phyloP scores from a whole-genome alignment of 1,140 invertebrate genomes.

The Drosophila ficusphila region DNA sequence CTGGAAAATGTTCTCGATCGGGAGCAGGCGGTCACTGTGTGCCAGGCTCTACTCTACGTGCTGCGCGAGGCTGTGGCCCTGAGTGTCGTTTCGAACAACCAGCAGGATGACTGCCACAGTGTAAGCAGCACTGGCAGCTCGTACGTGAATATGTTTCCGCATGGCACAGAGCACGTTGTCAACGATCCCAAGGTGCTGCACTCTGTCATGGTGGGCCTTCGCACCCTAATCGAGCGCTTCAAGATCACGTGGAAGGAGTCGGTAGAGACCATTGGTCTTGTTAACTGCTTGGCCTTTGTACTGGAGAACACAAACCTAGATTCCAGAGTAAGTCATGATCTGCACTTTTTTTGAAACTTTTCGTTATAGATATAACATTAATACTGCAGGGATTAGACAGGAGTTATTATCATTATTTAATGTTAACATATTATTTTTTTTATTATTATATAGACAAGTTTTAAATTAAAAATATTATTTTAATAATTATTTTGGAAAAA shows the following conservation, averaged over 20 bases:
- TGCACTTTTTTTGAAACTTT: background rate
- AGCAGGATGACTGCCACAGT: slow-evolving; percentile 69
- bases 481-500: too few relatives aligned
- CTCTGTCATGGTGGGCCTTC: slow-evolving; percentile 87
- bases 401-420: too few relatives aligned
- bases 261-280: slow-evolving; percentile 77
- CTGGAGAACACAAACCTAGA: slow-evolving; percentile 83
- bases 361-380: too few relatives aligned
- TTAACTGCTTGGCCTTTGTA: slow-evolving; percentile 82
- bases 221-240: slow-evolving; percentile 88
- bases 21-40: slow-evolving; percentile 88
- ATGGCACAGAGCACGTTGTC: slow-evolving; percentile 55
- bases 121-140: slow-evolving; percentile 80
- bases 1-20: slow-evolving; percentile 86
- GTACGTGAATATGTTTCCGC: slow-evolving; percentile 57
- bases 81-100: slow-evolving; percentile 24
- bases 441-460: too few relatives aligned
- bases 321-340: slow-evolving; percentile 61
- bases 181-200: slow-evolving; percentile 85
- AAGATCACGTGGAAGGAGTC: slow-evolving; percentile 90
- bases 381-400: too few relatives aligned
- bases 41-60: slow-evolving; percentile 88
- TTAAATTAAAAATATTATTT: too few relatives aligned
- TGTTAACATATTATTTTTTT: too few relatives aligned
- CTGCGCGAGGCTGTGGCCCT: slow-evolving; percentile 86